Conservation (phyloP, 2,888 invertebrate genomes). For the Agonopterix alstromeriana region DNA sequence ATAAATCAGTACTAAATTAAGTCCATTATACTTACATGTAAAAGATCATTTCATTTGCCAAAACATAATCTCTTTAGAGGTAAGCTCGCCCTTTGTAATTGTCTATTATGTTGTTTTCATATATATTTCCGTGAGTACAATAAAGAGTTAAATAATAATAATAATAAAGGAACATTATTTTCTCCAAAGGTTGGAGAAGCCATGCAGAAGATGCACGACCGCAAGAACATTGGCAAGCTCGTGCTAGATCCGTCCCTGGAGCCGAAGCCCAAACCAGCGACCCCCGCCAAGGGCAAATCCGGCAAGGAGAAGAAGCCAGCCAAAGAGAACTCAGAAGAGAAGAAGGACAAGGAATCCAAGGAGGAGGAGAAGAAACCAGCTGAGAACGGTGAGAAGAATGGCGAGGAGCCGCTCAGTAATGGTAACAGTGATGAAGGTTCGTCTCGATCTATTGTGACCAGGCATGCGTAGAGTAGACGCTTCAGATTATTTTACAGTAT, state of each 20-base stretch:
- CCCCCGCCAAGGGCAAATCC: constrained; percentile 83
- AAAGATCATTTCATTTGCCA: too few relatives aligned
- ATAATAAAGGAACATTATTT: not conserved
- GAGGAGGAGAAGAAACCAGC: constrained; percentile 70
- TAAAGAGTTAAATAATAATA: too few relatives aligned
- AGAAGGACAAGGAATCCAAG: constrained; percentile 78
- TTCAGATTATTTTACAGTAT: constrained; percentile 29
- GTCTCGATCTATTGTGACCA: constrained; percentile 59
- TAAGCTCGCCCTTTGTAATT: too few relatives aligned
- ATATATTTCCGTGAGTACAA: too few relatives aligned
- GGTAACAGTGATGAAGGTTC: constrained; percentile 75
- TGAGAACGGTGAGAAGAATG: constrained; percentile 68
- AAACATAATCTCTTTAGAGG: too few relatives aligned
- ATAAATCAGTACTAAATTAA: too few relatives aligned
- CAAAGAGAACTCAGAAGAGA: constrained; percentile 81
- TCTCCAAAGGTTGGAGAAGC: constrained; percentile 85
- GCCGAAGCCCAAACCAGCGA: constrained; percentile 87
- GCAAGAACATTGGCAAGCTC: constrained; percentile 93
- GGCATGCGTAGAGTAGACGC: constrained; percentile 54
- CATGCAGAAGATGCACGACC: constrained; percentile 95
- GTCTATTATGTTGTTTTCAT: too few relatives aligned
- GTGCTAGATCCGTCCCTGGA: constrained; percentile 88
- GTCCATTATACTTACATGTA: too few relatives aligned
- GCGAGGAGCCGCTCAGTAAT: constrained; percentile 71
- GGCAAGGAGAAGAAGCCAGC: constrained; percentile 82